These are phyloP conservation scores for Patella vulgata DNA, from an alignment of 1,140 invertebrate species.

Conservation along the genomic window DNA sequence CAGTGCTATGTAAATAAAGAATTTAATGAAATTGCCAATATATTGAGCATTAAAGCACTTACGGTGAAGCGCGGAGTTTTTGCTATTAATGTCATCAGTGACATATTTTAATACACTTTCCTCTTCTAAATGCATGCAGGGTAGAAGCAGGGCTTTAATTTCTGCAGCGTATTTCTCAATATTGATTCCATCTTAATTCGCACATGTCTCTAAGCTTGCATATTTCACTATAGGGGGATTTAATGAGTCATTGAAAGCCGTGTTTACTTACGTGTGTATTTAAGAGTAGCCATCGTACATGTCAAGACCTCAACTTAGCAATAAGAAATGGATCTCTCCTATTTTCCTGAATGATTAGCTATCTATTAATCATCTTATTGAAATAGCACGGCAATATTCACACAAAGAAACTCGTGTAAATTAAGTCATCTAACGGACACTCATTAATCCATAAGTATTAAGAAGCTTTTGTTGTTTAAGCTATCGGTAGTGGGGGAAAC, in stretches of 20 bases:
- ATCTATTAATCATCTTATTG: constrained; percentile 13
- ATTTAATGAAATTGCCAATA: constrained; percentile 34
- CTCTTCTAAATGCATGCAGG: neutral
- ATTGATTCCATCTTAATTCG: constrained; percentile 31
- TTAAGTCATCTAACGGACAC: no score
- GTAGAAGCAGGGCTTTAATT: constrained; percentile 17
- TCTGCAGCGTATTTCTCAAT: constrained; percentile 23
- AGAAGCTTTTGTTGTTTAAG: no score
- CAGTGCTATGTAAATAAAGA: constrained; percentile 22
- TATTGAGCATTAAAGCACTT: constrained; percentile 16
- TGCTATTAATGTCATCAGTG: constrained; percentile 7
- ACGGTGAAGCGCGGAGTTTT: neutral
- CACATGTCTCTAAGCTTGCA: constrained; percentile 16
- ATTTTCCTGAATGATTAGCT: constrained; percentile 4
- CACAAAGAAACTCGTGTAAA: no score
- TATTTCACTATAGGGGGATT: neutral
- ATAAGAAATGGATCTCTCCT: no score
- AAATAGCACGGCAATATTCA: neutral
- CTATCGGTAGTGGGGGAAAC: no score
- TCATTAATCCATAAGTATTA: no score
- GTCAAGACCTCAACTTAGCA: no score
- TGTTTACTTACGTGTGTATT: constrained; percentile 25
- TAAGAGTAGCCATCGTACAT: no score
- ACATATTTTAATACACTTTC: constrained; percentile 10
- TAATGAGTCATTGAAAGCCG: constrained; percentile 8